A percentile compares a stretch with the other conserved stretches of the same genome.
These are phyloP conservation scores for Sorex fumeus DNA, from an alignment of 2,113 vertebrate species.

Conservation along the genomic window DNA sequence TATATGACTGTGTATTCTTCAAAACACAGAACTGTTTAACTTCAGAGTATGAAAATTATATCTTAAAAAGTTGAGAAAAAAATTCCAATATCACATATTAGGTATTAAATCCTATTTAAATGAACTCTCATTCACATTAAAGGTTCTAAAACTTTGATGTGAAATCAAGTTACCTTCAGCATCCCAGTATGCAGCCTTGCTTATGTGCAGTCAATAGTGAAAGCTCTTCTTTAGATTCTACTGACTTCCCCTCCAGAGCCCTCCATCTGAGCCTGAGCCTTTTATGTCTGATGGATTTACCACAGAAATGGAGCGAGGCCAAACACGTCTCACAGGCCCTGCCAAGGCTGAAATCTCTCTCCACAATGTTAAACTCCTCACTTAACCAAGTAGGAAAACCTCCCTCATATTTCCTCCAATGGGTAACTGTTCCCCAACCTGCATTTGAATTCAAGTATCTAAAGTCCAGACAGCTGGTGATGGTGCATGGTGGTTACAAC, in stretches of 20 bases:
- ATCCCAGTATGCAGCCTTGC: not conserved
- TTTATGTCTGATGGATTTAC: conserved; percentile 53
- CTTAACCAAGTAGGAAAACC: conserved; percentile 59
- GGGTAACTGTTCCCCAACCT: not conserved
- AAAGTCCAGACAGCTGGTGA: conserved; percentile 41
- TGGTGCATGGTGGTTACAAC: not conserved
- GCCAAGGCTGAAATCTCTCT: conserved; percentile 4
- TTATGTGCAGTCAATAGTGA: conserved; percentile 3
- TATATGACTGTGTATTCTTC: not conserved
- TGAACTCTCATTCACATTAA: not conserved
- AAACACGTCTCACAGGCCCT: not conserved
- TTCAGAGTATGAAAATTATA: conserved; percentile 30
- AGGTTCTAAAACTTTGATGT: conserved; percentile 25
- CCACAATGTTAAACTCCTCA: conserved; percentile 13
- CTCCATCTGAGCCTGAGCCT: not conserved
- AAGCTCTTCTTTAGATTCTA: conserved; percentile 2
- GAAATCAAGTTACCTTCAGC: not conserved
- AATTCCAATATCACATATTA: not conserved
- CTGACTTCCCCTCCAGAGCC: not conserved
- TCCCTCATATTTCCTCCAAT: conserved; percentile 56
- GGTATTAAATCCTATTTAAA: conserved; percentile 27
- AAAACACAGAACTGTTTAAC: not conserved
- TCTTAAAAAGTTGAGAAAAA: conserved; percentile 21
- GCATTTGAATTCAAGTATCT: conserved; percentile 57
- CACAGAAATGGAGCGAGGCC: conserved; percentile 17